A percentile compares a stretch with the other conserved stretches of the same genome.
These are phyloP conservation scores for Scomber scombrus DNA, from an alignment of 2,113 vertebrate genomes.

Conservation along the genomic window DNA sequence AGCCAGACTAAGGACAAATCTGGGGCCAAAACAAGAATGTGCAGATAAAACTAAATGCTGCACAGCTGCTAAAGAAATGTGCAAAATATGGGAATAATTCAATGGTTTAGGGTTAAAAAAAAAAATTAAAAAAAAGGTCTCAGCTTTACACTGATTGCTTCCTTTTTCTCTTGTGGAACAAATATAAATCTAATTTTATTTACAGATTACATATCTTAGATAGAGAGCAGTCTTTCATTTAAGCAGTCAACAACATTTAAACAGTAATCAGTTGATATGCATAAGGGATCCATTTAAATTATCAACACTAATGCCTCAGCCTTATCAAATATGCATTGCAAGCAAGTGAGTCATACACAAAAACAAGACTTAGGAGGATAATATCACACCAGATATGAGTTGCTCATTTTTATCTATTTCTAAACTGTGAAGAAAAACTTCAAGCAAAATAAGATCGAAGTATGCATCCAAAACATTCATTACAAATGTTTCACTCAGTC, in stretches of 20 bases:
- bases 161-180: neutral
- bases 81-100: neutral
- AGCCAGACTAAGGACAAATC: too few species aligned
- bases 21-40: neutral
- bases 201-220: neutral
- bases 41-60: neutral
- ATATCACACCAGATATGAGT: neutral
- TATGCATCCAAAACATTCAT: neutral
- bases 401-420: too few species aligned
- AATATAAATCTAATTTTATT: neutral
- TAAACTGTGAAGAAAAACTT: too few species aligned
- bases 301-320: slow-evolving; percentile 16
- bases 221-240: slow-evolving; percentile 11
- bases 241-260: neutral
- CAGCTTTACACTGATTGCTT: slow-evolving; percentile 4
- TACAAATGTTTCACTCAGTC: neutral
- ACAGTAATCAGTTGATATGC: slow-evolving; percentile 17
- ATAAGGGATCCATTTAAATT: slow-evolving; percentile 11
- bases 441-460: too few species aligned
- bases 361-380: slow-evolving; percentile 32
- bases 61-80: neutral
- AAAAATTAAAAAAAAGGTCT: neutral
- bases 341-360: slow-evolving; percentile 28
- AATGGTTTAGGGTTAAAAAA: too few species aligned
- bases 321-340: slow-evolving; percentile 48